A percentile compares a stretch with the other conserved stretches of the same genome.
These are phyloP conservation scores for Neomicropteryx cornuta DNA, from an alignment of 1,140 invertebrate genomes.

Conservation along the genomic window DNA sequence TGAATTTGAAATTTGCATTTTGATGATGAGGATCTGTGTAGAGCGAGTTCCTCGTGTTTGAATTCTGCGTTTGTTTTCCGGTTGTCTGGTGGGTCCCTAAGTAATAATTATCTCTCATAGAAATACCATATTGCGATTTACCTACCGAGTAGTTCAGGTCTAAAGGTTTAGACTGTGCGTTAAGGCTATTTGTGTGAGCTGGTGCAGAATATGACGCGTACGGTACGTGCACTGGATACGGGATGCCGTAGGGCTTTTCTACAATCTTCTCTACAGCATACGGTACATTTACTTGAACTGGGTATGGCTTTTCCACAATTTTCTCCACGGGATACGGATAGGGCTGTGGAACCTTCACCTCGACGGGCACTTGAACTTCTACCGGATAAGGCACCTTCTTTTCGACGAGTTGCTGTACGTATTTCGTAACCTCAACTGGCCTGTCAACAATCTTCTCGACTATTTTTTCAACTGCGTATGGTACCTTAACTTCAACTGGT, in stretches of 20 bases:
- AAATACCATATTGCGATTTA: too few species aligned
- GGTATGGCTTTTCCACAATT: constrained; percentile 28
- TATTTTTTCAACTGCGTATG: constrained; percentile 39
- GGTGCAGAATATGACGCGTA: constrained; percentile 3
- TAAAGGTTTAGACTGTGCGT: too few species aligned
- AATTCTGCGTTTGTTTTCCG: neutral
- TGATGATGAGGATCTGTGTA: neutral
- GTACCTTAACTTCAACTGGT: constrained; percentile 36
- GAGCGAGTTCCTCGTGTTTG: neutral
- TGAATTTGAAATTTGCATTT: too few species aligned
- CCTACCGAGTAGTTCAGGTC: too few species aligned
- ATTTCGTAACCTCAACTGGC: constrained; percentile 38
- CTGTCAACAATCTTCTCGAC: constrained; percentile 39
- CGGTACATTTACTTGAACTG: constrained; percentile 38
- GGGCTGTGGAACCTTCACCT: constrained; percentile 39
- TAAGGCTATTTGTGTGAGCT: constrained; percentile 3
- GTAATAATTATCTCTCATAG: too few species aligned
- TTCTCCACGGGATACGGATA: constrained; percentile 43
- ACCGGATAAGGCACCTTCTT: constrained; percentile 37
- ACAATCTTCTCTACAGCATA: constrained; percentile 38
- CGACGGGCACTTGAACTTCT: constrained; percentile 30
- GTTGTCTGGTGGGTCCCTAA: too few species aligned
- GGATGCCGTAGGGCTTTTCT: constrained; percentile 26
- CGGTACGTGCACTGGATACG: constrained; percentile 10
- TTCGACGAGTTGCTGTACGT: constrained; percentile 38